Evolutionary conservation across 2,113 vertebrate genomes (phyloP).

Genomic region (Lucifuga dentata): DNA sequence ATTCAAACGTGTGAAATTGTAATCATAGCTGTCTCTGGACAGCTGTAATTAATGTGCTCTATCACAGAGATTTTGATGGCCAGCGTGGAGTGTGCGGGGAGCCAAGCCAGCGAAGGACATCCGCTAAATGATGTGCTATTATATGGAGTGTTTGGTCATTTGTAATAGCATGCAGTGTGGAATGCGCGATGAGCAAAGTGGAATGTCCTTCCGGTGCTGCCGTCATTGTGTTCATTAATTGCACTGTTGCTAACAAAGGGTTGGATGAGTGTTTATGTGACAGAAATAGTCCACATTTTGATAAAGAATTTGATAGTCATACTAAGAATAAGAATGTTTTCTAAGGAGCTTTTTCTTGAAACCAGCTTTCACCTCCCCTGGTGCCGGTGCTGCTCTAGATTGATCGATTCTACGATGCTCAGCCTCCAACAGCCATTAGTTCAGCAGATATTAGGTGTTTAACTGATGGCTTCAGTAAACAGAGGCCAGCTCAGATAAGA

Average conservation of each 20-base stretch:
- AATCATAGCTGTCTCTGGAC: slow-evolving; percentile 94
- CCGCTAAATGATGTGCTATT: slow-evolving; percentile 84
- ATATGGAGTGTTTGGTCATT: slow-evolving; percentile 81
- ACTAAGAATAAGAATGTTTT: slow-evolving; percentile 20
- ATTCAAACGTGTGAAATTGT: slow-evolving; percentile 97
- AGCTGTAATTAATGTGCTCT: slow-evolving; percentile 96
- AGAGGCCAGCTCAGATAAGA: slow-evolving; percentile 86
- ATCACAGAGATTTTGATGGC: slow-evolving; percentile 90
- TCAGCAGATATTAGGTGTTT: slow-evolving; percentile 68
- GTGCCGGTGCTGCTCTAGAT: slow-evolving; percentile 26
- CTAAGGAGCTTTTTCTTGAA: slow-evolving; percentile 1
- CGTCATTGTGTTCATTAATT: slow-evolving; percentile 77
- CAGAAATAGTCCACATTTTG: slow-evolving; percentile 38
- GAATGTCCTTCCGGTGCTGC: slow-evolving; percentile 70
- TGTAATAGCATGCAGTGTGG: slow-evolving; percentile 67
- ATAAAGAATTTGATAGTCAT: neutral
- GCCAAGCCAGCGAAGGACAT: slow-evolving; percentile 83
- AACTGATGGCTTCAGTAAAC: slow-evolving; percentile 77
- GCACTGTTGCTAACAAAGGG: slow-evolving; percentile 68
- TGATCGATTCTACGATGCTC: slow-evolving; percentile 35
- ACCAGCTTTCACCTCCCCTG: slow-evolving; percentile 19
- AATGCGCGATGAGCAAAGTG: slow-evolving; percentile 74
- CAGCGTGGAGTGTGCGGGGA: slow-evolving; percentile 82
- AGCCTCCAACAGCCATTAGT: slow-evolving; percentile 64
- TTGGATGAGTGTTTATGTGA: slow-evolving; percentile 52